Evolutionary conservation across 2,797 vertebrate species (phyloP).

Genomic region (Catharus ustulatus): DNA sequence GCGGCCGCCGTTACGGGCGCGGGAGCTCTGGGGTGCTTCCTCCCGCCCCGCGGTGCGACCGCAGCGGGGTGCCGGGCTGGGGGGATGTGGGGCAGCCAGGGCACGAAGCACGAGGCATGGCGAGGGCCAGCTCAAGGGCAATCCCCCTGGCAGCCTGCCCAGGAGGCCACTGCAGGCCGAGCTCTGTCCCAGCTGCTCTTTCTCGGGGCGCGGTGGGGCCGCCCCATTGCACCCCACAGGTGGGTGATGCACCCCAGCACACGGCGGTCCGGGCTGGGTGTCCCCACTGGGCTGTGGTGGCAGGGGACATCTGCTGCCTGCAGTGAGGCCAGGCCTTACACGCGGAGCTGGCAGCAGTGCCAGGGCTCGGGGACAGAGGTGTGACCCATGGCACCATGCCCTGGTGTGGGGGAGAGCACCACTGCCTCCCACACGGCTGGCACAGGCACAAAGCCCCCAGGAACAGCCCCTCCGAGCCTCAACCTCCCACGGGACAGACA

Average conservation of each 20-base stretch:
- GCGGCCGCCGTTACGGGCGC: not conserved
- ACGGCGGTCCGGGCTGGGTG: fast-evolving
- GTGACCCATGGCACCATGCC: not conserved
- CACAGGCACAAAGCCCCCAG: not conserved
- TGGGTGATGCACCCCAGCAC: not conserved
- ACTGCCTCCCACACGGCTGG: not conserved
- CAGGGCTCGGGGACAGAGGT: not conserved
- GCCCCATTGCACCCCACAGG: not conserved
- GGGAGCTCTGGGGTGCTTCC: not conserved
- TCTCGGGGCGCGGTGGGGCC: fast-evolving
- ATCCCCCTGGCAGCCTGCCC: slow-evolving; percentile 10
- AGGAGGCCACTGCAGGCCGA: fast-evolving
- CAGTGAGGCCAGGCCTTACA: not conserved
- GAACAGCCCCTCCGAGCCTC: not conserved
- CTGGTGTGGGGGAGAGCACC: not conserved
- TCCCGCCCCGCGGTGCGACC: not conserved
- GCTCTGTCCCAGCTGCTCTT: not conserved
- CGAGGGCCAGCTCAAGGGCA: slow-evolving; percentile 22
- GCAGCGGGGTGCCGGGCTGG: fast-evolving
- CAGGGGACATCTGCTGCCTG: not conserved
- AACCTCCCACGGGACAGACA: not conserved
- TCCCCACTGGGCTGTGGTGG: fast-evolving
- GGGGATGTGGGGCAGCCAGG: not conserved
- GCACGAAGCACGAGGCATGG: not conserved
- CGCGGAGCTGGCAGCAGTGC: not conserved